Conservation (phyloP, 2,888 invertebrate species). For the Cordilura impudica region DNA sequence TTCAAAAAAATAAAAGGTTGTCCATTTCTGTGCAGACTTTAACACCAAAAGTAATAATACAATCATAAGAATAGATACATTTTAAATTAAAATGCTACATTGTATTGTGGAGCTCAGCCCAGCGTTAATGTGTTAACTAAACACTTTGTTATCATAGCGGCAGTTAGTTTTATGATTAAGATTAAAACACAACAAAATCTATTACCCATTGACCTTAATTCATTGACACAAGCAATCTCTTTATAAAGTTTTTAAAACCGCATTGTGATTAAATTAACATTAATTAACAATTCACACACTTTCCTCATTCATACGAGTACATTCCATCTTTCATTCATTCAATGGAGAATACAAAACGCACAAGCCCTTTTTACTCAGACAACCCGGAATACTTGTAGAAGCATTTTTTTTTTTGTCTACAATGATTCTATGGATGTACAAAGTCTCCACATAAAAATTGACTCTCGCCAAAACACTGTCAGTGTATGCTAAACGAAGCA, state of each 20-base stretch:
- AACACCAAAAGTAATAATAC: too few species aligned
- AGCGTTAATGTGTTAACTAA: conserved; percentile 5
- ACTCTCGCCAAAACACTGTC: neutral
- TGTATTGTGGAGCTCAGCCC: too few species aligned
- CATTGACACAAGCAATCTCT: neutral
- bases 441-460: neutral
- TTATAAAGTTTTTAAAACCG: conserved; percentile 18
- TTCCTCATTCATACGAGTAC: conserved; percentile 10
- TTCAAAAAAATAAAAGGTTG: too few species aligned
- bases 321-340: neutral
- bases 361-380: conserved; percentile 10
- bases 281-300: conserved; percentile 56
- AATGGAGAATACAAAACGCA: conserved; percentile 1
- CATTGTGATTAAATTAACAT: conserved; percentile 61
- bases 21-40: too few species aligned
- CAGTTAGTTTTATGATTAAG: too few species aligned
- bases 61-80: too few species aligned
- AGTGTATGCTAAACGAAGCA: neutral
- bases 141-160: too few species aligned
- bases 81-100: too few species aligned
- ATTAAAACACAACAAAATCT: conserved; percentile 15
- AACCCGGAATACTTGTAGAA: neutral
- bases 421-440: neutral
- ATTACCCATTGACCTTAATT: conserved; percentile 58
- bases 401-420: too few species aligned